A percentile compares a stretch with the other conserved stretches of the same genome.
Conservation (phyloP, 2,888 invertebrate species). For the Embidobia sp. region DNA sequence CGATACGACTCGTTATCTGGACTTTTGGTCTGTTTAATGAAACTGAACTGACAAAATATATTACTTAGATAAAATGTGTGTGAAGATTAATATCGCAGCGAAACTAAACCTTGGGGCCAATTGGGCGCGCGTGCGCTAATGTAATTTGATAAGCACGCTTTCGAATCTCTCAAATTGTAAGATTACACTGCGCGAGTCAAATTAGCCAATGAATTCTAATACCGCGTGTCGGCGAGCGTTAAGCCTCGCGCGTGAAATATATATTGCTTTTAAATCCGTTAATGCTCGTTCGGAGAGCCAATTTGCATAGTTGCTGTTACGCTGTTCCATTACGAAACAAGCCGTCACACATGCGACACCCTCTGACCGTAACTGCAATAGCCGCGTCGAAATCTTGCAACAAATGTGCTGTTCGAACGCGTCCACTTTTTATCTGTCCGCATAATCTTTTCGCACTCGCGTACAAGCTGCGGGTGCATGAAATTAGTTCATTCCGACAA, state of each 20-base stretch:
- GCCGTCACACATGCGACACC: slow-evolving; percentile 59
- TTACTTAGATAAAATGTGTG: too few relatives aligned
- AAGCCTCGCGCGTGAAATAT: slow-evolving; percentile 69
- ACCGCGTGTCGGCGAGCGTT: slow-evolving; percentile 68
- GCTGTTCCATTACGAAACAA: slow-evolving; percentile 59
- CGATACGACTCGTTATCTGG: too few relatives aligned
- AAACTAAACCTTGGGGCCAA: too few relatives aligned
- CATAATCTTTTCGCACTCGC: too few relatives aligned
- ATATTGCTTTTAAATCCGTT: slow-evolving; percentile 80
- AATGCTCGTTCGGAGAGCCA: slow-evolving; percentile 73
- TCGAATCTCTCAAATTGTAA: slow-evolving; percentile 62
- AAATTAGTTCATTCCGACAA: too few relatives aligned
- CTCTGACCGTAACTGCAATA: slow-evolving; percentile 34
- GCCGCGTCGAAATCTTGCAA: slow-evolving; percentile 41
- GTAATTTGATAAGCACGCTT: slow-evolving; percentile 60
- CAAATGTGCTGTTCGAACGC: slow-evolving; percentile 23
- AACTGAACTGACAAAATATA: too few relatives aligned
- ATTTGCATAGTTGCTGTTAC: slow-evolving; percentile 77
- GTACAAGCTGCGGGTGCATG: too few relatives aligned
- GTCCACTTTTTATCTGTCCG: neutral
- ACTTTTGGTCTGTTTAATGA: too few relatives aligned
- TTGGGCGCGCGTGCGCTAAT: slow-evolving; percentile 18
- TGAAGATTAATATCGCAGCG: too few relatives aligned
- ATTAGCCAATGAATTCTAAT: slow-evolving; percentile 75
- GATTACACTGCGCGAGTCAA: slow-evolving; percentile 68